phyloP scores from a whole-genome alignment of 2,113 vertebrate genomes.

The Misgurnus mizolepis region DNA sequence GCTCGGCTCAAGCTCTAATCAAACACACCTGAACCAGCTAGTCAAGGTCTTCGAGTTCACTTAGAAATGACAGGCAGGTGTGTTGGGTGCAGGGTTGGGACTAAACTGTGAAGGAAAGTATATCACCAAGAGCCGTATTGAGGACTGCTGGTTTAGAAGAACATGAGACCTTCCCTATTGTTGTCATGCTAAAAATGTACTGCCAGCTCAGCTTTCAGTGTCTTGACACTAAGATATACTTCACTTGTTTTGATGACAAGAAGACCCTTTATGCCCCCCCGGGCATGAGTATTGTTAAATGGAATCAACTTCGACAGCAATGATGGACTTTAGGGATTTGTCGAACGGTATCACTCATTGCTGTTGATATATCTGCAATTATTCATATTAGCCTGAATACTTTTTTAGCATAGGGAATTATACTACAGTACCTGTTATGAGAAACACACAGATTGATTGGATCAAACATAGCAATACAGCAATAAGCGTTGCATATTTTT shows the following conservation, averaged over 20 bases:
- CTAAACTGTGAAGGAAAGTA: neutral
- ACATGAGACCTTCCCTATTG: neutral
- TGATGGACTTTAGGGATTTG: neutral
- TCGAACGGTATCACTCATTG: neutral
- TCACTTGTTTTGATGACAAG: neutral
- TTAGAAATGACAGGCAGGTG: neutral
- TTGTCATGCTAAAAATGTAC: slow-evolving; percentile 4
- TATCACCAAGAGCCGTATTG: neutral
- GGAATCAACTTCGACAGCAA: neutral
- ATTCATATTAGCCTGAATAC: neutral
- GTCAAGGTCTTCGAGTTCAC: slow-evolving; percentile 5
- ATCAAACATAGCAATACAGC: neutral
- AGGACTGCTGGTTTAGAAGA: neutral
- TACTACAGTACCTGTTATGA: neutral
- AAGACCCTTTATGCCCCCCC: neutral
- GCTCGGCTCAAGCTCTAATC: too few species aligned
- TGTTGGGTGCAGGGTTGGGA: neutral
- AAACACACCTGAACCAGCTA: slow-evolving; percentile 6
- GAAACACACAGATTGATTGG: neutral
- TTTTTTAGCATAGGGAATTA: neutral
- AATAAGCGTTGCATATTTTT: neutral
- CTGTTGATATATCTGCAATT: neutral
- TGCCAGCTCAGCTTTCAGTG: neutral
- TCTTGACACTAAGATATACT: neutral
- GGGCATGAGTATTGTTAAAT: neutral